Evolutionary conservation across 1,140 invertebrate genomes (phyloP).

Genomic region (Lucilia sericata): DNA sequence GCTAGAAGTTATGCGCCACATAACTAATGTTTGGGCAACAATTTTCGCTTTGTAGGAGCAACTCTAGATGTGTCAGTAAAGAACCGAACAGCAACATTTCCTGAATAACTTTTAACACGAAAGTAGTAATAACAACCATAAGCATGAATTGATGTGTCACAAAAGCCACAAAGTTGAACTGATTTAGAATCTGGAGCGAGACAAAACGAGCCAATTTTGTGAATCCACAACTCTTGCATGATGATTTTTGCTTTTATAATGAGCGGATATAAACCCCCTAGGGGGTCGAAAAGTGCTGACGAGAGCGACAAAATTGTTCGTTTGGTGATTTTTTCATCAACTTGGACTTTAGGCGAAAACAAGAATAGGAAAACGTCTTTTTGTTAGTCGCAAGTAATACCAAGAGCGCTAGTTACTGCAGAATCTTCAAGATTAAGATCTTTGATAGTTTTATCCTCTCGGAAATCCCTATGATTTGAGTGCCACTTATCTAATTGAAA

Average conservation of each 20-base stretch:
- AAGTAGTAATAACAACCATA: conserved; percentile 45
- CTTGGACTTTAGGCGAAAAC: conserved; percentile 15
- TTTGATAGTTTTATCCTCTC: too few species aligned
- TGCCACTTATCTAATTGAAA: too few species aligned
- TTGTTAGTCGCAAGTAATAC: too few species aligned
- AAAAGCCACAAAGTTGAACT: conserved; percentile 37
- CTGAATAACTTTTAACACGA: conserved; percentile 17
- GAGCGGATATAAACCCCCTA: background rate
- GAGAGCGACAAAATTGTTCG: too few species aligned
- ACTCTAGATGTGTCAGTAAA: conserved; percentile 39
- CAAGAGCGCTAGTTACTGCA: too few species aligned
- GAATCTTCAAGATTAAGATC: too few species aligned
- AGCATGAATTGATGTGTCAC: conserved; percentile 31
- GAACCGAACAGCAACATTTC: background rate
- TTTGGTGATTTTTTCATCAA: background rate
- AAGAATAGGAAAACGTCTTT: conserved; percentile 16
- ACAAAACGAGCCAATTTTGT: conserved; percentile 24
- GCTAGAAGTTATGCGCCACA: conserved; percentile 32
- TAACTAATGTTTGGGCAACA: background rate
- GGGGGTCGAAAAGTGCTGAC: too few species aligned
- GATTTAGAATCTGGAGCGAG: background rate
- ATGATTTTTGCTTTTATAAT: too few species aligned
- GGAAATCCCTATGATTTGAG: too few species aligned
- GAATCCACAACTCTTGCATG: too few species aligned
- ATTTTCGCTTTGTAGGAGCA: conserved; percentile 24